Evolutionary conservation across 2,797 vertebrate genomes (phyloP), one percentile per base, ranked within the genome.

Genomic region (Enteromius afrohamiltoni): DNA sequence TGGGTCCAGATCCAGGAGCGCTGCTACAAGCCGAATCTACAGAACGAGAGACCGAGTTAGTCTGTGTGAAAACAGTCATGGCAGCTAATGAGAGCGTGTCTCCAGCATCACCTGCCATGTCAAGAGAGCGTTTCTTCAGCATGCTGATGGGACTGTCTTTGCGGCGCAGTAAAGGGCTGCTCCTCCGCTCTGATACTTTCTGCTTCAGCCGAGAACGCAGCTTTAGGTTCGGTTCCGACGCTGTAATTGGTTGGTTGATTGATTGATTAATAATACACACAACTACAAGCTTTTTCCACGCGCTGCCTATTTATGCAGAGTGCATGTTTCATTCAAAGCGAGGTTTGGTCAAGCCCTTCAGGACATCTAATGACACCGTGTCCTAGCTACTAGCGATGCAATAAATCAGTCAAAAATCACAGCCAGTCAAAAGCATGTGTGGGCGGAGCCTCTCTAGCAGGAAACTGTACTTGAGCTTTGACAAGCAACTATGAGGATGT

Each of bases 141-240:
- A 96, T 94, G 0, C 95, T 93, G 85, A 96, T 93, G 0, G 96
- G 96, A 4, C 96, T 96, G 31, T 98, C 97, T 51, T 96, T 96
- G 3, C 97, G 95, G 2, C 98, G 95, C 81, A 99, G 84, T 45
- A 99, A 92, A 0, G 98, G 98, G 65, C 98, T 99, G 94, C 98
- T 99, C 88, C 97, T 91, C 42, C 97, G 92, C 89, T 99, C 98
- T 0, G 96, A 96, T 55, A 99, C 97, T 87, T 99, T 99, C 94
- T 99, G 98, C 93, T 99, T 99, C 90, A 99, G 96, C 77, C 97
- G 90, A 64, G 97, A 99, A 67, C 97, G 95, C 64, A 99, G 91
- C 90, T 99, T 99, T 91, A 99, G 93, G 90, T 99, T 99, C 83
- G 98, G 98, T 89, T 99, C 98, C 7, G 98, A 99, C 0, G 98